These are phyloP conservation scores for Drosophila littoralis DNA, from an alignment of 1,140 invertebrate genomes.

Conservation along the genomic window DNA sequence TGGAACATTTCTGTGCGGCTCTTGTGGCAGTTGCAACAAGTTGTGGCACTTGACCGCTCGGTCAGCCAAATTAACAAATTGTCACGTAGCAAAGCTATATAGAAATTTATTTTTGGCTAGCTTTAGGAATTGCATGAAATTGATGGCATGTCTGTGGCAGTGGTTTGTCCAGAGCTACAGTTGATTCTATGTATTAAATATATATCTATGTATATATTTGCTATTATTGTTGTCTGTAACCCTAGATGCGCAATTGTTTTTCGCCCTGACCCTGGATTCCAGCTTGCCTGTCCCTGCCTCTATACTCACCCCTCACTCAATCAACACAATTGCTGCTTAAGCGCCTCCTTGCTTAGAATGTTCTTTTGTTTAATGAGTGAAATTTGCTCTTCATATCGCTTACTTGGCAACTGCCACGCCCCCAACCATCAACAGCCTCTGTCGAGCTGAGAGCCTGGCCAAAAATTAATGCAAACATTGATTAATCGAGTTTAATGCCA, in stretches of 20 bases:
- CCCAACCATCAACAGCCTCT: neutral
- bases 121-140: neutral
- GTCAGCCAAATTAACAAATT: constrained; percentile 72
- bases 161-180: constrained; percentile 9
- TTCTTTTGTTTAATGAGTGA: constrained; percentile 74
- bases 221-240: constrained; percentile 58
- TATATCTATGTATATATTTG: constrained; percentile 1
- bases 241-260: constrained; percentile 51
- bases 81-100: constrained; percentile 63
- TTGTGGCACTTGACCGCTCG: constrained; percentile 21
- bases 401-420: constrained; percentile 26
- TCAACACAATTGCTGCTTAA: constrained; percentile 74
- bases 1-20: constrained; percentile 25
- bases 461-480: constrained; percentile 72
- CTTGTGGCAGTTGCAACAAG: constrained; percentile 32
- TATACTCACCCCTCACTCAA: constrained; percentile 35
- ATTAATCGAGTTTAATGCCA: constrained; percentile 79
- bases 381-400: constrained; percentile 60
- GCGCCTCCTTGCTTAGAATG: constrained; percentile 24
- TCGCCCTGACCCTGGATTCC: neutral
- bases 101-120: neutral
- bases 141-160: constrained; percentile 17
- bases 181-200: constrained; percentile 3
- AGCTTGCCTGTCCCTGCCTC: neutral
- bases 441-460: neutral